phyloP scores from a whole-genome alignment of 37 sponge, comb jelly and placozoan genomes.

The Haliclona indistincta region DNA sequence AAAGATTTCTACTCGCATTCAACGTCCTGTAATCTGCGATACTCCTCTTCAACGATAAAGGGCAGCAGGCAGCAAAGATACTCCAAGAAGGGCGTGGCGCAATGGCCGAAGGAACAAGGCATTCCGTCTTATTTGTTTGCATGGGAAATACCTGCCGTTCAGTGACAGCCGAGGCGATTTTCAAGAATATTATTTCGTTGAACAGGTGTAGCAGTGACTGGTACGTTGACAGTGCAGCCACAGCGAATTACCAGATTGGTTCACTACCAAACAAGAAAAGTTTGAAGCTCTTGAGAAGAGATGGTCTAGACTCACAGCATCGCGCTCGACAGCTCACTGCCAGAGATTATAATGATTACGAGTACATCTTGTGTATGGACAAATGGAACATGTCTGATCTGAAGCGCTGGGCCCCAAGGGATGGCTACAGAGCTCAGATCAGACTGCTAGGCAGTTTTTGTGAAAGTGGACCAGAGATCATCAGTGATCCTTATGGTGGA shows the following conservation, averaged over 20 bases:
- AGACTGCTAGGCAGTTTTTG: slow-evolving; percentile 20
- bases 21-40: no score
- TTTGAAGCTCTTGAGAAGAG: slow-evolving; percentile 6
- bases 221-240: slow-evolving; percentile 50
- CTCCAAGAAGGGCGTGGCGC: not conserved
- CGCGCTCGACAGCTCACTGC: slow-evolving; percentile 15
- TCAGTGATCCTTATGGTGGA: slow-evolving; percentile 44
- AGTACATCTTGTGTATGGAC: slow-evolving; percentile 42
- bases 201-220: slow-evolving; percentile 1
- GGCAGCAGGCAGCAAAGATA: no score
- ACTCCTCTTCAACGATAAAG: no score
- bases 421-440: slow-evolving; percentile 4
- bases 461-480: slow-evolving; percentile 6
- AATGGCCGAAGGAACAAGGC: not conserved
- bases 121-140: slow-evolving; percentile 61
- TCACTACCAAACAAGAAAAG: slow-evolving; percentile 16
- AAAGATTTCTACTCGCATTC: no score
- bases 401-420: slow-evolving; percentile 14
- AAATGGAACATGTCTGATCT: slow-evolving; percentile 15
- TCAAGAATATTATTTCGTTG: slow-evolving; percentile 11
- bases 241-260: slow-evolving; percentile 24
- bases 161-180: slow-evolving; percentile 40
- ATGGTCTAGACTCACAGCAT: slow-evolving; percentile 24
- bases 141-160: slow-evolving; percentile 64
- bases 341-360: slow-evolving; percentile 29